Percentiles rank a stretch among this genome's conserved stretches.
phyloP scores from a whole-genome alignment of 2,888 invertebrate genomes.

The Diloba caeruleocephala region DNA sequence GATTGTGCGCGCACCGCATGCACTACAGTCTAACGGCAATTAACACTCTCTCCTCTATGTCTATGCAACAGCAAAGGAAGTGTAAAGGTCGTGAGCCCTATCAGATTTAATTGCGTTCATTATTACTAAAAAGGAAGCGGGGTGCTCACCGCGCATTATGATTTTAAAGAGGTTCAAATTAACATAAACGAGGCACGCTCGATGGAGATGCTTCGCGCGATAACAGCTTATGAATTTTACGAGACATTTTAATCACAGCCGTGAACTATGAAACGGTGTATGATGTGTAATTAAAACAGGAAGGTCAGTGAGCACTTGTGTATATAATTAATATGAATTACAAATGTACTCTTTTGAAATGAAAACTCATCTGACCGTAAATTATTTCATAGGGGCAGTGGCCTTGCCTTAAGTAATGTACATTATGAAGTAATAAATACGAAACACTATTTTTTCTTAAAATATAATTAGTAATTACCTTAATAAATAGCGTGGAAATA shows the following conservation, averaged over 20 bases:
- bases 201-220: conserved; percentile 72
- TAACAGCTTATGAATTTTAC: conserved; percentile 79
- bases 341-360: conserved; percentile 83
- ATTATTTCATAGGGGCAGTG: conserved; percentile 85
- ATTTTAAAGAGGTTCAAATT: conserved; percentile 81
- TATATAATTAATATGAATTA: conserved; percentile 85
- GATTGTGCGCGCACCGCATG: conserved; percentile 63
- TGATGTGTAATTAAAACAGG: conserved; percentile 83
- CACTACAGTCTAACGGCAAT: conserved; percentile 61
- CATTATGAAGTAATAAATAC: conserved; percentile 72
- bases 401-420: conserved; percentile 76
- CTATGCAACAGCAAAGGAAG: conserved; percentile 73
- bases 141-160: conserved; percentile 80
- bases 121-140: conserved; percentile 79
- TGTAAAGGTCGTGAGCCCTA: conserved; percentile 85
- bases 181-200: conserved; percentile 77
- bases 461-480: conserved; percentile 51
- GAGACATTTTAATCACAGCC: conserved; percentile 86
- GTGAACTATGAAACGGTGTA: conserved; percentile 86
- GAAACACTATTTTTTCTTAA: conserved; percentile 62
- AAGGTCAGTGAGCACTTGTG: conserved; percentile 86
- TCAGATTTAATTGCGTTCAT: conserved; percentile 85
- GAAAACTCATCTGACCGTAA: conserved; percentile 83
- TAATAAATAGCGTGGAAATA: conserved; percentile 40
- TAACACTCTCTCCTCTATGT: conserved; percentile 76